These are phyloP conservation scores for Osmoderma eremita DNA, from an alignment of 2,888 invertebrate genomes.

Conservation along the genomic window DNA sequence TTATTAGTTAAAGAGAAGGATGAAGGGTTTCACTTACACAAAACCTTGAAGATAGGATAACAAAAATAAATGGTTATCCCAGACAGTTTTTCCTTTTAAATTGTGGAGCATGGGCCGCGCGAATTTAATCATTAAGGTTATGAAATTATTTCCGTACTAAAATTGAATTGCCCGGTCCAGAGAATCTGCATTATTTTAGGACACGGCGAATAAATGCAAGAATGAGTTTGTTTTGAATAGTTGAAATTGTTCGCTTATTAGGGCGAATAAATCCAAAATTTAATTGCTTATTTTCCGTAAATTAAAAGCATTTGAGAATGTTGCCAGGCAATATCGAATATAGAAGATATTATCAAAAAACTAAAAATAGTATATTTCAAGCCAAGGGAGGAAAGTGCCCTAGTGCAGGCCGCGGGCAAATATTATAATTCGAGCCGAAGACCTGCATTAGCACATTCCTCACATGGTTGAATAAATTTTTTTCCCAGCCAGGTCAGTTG, in stretches of 20 bases:
- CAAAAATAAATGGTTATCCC: neutral
- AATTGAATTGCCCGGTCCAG: neutral
- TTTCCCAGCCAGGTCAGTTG: no score
- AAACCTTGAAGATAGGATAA: neutral
- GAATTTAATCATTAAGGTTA: neutral
- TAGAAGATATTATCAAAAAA: no score
- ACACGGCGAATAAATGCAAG: neutral
- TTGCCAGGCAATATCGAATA: no score
- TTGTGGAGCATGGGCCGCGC: neutral
- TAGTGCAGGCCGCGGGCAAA: no score
- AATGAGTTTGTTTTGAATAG: conserved; percentile 14
- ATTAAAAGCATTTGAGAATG: neutral
- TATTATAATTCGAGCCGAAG: no score
- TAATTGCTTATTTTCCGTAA: neutral
- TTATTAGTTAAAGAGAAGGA: conserved; percentile 16
- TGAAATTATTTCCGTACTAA: conserved; percentile 12
- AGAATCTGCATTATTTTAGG: neutral
- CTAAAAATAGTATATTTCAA: no score
- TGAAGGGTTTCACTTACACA: neutral
- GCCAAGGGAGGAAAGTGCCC: no score
- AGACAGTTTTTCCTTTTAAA: neutral
- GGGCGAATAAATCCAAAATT: neutral
- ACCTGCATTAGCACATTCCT: no score
- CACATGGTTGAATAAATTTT: no score
- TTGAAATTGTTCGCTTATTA: neutral